Percentiles rank a stretch among this genome's conserved stretches.
Conservation (phyloP, 2,888 invertebrate genomes). For the Eilema caniola region DNA sequence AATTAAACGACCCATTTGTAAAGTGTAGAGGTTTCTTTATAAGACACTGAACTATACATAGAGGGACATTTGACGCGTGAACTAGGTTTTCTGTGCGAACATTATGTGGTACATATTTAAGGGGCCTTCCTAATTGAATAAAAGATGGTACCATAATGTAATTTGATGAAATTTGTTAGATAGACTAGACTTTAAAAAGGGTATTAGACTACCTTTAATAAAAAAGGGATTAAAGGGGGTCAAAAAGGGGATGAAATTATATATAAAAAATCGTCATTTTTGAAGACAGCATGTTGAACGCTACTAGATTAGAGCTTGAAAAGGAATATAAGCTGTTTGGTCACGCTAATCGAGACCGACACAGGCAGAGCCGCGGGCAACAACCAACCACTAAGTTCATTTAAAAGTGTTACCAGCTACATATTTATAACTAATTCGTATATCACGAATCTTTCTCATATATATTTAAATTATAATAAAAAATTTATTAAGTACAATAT, state of each 20-base stretch:
- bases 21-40: slow-evolving; percentile 11
- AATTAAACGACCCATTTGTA: background rate
- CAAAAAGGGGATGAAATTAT: no score
- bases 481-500: slow-evolving; percentile 64
- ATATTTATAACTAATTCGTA: slow-evolving; percentile 54
- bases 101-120: slow-evolving; percentile 18
- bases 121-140: background rate
- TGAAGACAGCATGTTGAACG: no score
- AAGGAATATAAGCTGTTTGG: no score
- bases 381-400: slow-evolving; percentile 36
- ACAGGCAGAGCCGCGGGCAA: no score
- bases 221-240: no score
- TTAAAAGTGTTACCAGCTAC: slow-evolving; percentile 29
- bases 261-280: no score
- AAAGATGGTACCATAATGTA: no score
- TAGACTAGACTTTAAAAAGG: no score
- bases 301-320: no score
- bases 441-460: slow-evolving; percentile 60
- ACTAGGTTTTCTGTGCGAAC: slow-evolving; percentile 43
- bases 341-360: no score
- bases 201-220: no score
- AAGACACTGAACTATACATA: slow-evolving; percentile 23
- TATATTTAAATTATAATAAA: slow-evolving; percentile 66
- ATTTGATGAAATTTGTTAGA: no score
- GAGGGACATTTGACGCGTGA: slow-evolving; percentile 32